phyloP scores from a whole-genome alignment of 1,140 invertebrate species.

The Anadara kagoshimensis region DNA sequence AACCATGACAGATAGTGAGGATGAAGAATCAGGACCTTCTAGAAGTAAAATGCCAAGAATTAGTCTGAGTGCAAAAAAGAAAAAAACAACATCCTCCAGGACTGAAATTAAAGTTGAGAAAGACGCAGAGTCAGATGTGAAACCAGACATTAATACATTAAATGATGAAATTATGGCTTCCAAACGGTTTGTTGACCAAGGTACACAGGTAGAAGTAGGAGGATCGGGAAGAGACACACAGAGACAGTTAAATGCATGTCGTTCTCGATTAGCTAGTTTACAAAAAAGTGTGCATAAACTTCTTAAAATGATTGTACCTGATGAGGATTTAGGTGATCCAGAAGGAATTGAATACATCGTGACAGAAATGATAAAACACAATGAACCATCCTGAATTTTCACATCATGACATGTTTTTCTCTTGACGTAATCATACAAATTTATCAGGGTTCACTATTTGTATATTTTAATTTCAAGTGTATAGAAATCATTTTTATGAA shows the following conservation, averaged over 20 bases:
- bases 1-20: conserved; percentile 4
- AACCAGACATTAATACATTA: conserved; percentile 3
- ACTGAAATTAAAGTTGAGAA: too few species aligned
- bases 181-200: not conserved
- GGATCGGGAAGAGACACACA: conserved; percentile 1
- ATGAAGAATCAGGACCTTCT: conserved; percentile 15
- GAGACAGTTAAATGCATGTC: conserved; percentile 1
- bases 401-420: too few species aligned
- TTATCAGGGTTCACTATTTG: too few species aligned
- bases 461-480: too few species aligned
- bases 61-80: too few species aligned
- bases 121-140: too few species aligned
- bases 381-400: not conserved
- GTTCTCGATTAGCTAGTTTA: conserved; percentile 33
- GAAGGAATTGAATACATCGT: conserved; percentile 56
- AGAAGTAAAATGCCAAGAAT: too few species aligned
- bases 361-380: conserved; percentile 56
- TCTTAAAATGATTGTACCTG: conserved; percentile 56
- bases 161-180: conserved; percentile 4
- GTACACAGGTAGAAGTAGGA: conserved; percentile 1
- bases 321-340: conserved; percentile 49
- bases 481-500: too few species aligned
- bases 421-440: too few species aligned
- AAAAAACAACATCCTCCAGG: too few species aligned
- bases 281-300: conserved; percentile 56